Base-by-base conservation (phyloP, 2,888 invertebrate species). In the Junonia oenone region DNA sequence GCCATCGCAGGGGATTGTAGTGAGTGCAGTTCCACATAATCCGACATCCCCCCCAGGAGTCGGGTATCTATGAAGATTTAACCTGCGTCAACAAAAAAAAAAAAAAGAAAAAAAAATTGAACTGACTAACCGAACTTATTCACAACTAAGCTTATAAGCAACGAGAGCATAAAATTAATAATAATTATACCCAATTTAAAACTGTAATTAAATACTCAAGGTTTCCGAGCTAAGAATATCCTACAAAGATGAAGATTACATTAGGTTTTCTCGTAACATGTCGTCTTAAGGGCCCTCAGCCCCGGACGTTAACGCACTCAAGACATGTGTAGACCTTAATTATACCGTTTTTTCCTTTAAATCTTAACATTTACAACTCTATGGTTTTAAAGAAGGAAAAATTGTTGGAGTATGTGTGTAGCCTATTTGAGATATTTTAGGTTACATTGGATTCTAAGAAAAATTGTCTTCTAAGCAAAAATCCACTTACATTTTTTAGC, bases 261-360 rank as follows among this genome's bases (percentile, higher is more conserved):
- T 47, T 53, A 53, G 22, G 53, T 54, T 54, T 48, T 14, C 53
- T 33, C 40, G 40, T 45, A 17, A 26, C 29, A 40, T 40, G 53
- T 38, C 40, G 37, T n/a, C 55, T 51, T 55, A 40, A 51, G 55
- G 37, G 22, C 22, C 22, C 22, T 22, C 22, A 22, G 37, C 58
- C 47, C 47, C 22, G 35, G 35, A 55, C 55, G 55, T 58, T 55
- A 58, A 55, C 29, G 27, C 55, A 51, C 55, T 55, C 35, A 29
- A 50, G 45, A 48, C 17, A 15, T 51, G 47, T 31, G 31, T 47
- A 53, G 47, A 29, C 17, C 22, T 53, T 47, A 48, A 53, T 53
- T 47, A 47, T 40, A 15, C 40, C 15, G 33, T 37, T 40, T 38
- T 17, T 46, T 48, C 26, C 40, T 14, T 40, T 48, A 54, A 48